Percentiles rank a stretch among this genome's conserved stretches.
Conservation (phyloP, 2,797 vertebrate genomes). For the Molossus alvarezi region DNA sequence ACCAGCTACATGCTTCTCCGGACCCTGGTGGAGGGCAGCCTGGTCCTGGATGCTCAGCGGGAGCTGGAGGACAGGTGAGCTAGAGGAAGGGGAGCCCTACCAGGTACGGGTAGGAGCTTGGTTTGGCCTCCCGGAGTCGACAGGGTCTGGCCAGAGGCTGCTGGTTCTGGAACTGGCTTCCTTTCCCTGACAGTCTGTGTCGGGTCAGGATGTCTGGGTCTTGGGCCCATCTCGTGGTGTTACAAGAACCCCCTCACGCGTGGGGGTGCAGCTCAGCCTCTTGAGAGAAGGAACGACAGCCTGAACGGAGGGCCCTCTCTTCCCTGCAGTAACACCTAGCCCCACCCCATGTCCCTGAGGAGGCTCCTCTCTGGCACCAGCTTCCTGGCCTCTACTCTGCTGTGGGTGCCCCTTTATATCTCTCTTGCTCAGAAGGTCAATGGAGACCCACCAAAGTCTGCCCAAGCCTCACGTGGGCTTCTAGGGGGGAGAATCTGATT, state of each 20-base stretch:
- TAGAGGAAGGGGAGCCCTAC: conserved; percentile 93
- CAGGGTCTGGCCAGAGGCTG: background rate
- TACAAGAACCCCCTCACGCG: background rate
- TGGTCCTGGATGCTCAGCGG: conserved; percentile 85
- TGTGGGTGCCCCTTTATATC: too few species aligned
- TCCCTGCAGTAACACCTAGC: too few species aligned
- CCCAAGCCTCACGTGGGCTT: background rate
- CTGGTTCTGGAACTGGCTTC: background rate
- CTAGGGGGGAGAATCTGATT: background rate
- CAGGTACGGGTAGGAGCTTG: background rate
- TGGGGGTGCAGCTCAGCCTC: background rate
- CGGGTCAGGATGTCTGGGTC: too few species aligned
- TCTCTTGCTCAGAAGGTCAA: background rate
- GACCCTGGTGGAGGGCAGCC: conserved; percentile 90
- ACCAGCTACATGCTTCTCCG: conserved; percentile 89
- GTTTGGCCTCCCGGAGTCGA: background rate
- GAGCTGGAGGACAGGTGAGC: conserved; percentile 93
- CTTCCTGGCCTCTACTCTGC: background rate
- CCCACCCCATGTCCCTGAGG: background rate
- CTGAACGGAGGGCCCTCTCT: background rate
- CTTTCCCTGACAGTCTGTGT: background rate
- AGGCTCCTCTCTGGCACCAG: background rate
- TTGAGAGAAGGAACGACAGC: background rate
- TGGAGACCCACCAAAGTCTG: background rate
- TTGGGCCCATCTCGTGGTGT: background rate